A percentile compares a stretch with the other conserved stretches of the same genome.
Evolutionary conservation across 2,888 invertebrate species (phyloP).

Genomic region (Oxycera nigricornis): DNA sequence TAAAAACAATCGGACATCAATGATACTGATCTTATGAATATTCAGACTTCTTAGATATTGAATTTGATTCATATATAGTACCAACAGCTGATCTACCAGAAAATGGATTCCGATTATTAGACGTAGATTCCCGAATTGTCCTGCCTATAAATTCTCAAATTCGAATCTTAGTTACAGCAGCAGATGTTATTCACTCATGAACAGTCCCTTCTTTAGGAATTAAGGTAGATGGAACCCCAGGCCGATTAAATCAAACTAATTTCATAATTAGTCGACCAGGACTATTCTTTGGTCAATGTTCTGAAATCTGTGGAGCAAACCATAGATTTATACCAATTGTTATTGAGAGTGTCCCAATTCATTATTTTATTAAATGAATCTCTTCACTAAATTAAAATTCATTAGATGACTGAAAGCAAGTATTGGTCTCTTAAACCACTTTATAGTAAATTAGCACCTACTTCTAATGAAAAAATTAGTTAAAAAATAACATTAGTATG

Average conservation of each 20-base stretch:
- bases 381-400: conserved; percentile 62
- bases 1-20: conserved; percentile 72
- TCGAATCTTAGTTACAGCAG: conserved; percentile 69
- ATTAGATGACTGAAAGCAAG: conserved; percentile 75
- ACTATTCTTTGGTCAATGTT: conserved; percentile 77
- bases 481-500: conserved; percentile 69
- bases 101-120: conserved; percentile 67
- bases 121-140: conserved; percentile 70
- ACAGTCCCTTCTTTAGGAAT: conserved; percentile 69
- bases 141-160: conserved; percentile 69
- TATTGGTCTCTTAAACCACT: conserved; percentile 74
- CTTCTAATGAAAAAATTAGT: conserved; percentile 69
- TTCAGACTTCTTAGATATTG: conserved; percentile 67
- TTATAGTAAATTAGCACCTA: conserved; percentile 69
- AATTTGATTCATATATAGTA: conserved; percentile 71
- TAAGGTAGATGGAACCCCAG: conserved; percentile 72
- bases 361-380: conserved; percentile 68
- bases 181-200: conserved; percentile 74
- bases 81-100: conserved; percentile 60
- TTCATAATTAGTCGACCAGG: conserved; percentile 70
- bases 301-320: conserved; percentile 82
- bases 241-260: conserved; percentile 70
- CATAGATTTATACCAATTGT: conserved; percentile 82
- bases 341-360: conserved; percentile 67
- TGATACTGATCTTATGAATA: conserved; percentile 75